These are phyloP conservation scores for Tolmerus cingulatus DNA, from an alignment of 2,888 invertebrate genomes.

Conservation along the genomic window DNA sequence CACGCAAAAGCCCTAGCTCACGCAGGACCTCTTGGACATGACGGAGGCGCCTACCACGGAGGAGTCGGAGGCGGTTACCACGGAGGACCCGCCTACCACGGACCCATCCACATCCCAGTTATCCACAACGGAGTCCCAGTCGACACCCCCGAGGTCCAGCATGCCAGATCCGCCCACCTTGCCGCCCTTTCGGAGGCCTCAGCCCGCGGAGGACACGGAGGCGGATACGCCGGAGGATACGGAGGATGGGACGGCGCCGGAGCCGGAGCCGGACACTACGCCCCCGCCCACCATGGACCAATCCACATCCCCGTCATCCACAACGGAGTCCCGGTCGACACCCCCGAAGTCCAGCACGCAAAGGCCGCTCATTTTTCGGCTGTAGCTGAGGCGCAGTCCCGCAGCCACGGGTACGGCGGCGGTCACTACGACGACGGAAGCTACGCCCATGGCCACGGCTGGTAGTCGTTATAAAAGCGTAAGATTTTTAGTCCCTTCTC, in stretches of 20 bases:
- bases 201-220: constrained; percentile 47
- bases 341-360: constrained; percentile 65
- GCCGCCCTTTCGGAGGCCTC: constrained; percentile 61
- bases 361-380: constrained; percentile 63
- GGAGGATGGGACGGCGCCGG: background rate
- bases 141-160: constrained; percentile 66
- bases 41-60: constrained; percentile 49
- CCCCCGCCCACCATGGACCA: constrained; percentile 60
- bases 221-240: constrained; percentile 34
- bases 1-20: constrained; percentile 60
- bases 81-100: constrained; percentile 48
- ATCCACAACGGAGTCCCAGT: constrained; percentile 65
- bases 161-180: constrained; percentile 62
- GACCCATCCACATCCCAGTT: constrained; percentile 60
- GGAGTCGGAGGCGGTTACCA: constrained; percentile 49
- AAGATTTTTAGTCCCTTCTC: constrained; percentile 43
- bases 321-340: constrained; percentile 65
- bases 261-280: constrained; percentile 50
- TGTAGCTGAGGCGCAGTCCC: constrained; percentile 59
- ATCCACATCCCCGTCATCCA: constrained; percentile 64
- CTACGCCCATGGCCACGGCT: constrained; percentile 52
- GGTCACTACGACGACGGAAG: constrained; percentile 53
- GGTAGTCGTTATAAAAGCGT: constrained; percentile 10
- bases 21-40: constrained; percentile 51
- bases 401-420: constrained; percentile 35